Base-by-base conservation (phyloP, 1,140 invertebrate species). In the Agrypnia vestita region DNA sequence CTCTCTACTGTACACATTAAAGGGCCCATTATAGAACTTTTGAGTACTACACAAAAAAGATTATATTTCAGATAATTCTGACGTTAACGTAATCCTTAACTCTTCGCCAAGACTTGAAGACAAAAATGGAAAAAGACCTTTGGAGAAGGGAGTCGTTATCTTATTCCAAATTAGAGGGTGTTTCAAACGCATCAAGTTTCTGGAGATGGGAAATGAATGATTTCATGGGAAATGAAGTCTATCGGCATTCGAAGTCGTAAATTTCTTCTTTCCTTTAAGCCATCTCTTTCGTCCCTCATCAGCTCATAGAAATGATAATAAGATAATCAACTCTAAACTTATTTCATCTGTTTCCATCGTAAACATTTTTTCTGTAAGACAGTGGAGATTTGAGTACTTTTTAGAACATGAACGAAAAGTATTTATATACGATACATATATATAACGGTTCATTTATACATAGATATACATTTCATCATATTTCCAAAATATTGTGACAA, bases 181-280 rank as follows among this genome's bases (percentile, higher is more conserved):
- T 35, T 1, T 13, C 25, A 62, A 62, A 62, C 59, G 19, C 59
- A 62, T 62, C 59, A 62, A 11, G 59, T 35, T 35, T 25, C 1
- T 25, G 21, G 21, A 62, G 19, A 62, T 25, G 12, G 8, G 25
- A 25, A 35, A 62, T 62, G 19, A 62, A 51, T n/a, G 9, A 71
- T 71, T 71, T 51, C n/a, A n/a, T n/a, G n/a, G n/a, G n/a, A n/a
- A n/a, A n/a, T n/a, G n/a, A n/a, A 0, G 46, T 17, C 8, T 71
- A 71, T 51, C 13, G 17, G 3, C 12, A 7, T 9, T 25, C 15
- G 49, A 19, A 21, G 67, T 71, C 67, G 21, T 71, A 71, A 71
- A 71, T 21, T 71, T 71, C 11, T 7, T 21, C 9, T 71, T 67
- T 25, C 9, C 13, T 56, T 15, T 56, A 56, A 56, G 53, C n/a